A percentile compares a stretch with the other conserved stretches of the same genome.
Conservation (phyloP, 2,888 invertebrate genomes). For the Biston betularia region DNA sequence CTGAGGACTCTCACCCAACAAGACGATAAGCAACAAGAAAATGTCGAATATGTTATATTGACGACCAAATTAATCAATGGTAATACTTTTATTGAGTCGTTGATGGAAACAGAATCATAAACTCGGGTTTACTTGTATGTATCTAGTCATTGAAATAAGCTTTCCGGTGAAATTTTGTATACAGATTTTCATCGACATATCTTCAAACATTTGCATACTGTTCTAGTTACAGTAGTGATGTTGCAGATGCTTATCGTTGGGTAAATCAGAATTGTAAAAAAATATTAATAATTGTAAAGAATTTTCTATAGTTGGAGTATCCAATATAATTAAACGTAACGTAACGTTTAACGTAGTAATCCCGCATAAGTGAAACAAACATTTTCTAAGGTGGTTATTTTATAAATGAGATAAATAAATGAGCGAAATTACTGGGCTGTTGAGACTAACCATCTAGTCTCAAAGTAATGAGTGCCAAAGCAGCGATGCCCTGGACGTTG, state of each 20-base stretch:
- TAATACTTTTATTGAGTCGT: slow-evolving; percentile 91
- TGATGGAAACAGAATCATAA: slow-evolving; percentile 85
- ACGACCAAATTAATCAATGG: slow-evolving; percentile 98
- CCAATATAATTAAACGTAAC: no score
- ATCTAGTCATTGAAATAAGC: slow-evolving; percentile 2
- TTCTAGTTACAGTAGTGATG: no score
- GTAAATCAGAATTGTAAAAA: neutral
- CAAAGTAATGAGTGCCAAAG: no score
- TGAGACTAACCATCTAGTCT: no score
- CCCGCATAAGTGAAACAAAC: no score
- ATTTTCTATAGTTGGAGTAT: neutral
- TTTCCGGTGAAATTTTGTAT: neutral
- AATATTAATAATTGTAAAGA: neutral
- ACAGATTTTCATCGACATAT: neutral
- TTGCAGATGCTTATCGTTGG: neutral
- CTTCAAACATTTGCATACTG: no score
- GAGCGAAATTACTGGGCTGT: no score
- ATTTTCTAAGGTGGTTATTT: no score
- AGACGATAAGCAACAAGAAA: slow-evolving; percentile 87
- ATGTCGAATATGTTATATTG: slow-evolving; percentile 95
- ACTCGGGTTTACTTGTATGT: no score
- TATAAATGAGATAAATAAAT: no score
- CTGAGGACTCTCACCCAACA: slow-evolving; percentile 90
- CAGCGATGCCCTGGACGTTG: no score
- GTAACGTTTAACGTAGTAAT: no score